phyloP scores from a whole-genome alignment of 92 coral and sea anemone species.

The Desmophyllum pertusum region DNA sequence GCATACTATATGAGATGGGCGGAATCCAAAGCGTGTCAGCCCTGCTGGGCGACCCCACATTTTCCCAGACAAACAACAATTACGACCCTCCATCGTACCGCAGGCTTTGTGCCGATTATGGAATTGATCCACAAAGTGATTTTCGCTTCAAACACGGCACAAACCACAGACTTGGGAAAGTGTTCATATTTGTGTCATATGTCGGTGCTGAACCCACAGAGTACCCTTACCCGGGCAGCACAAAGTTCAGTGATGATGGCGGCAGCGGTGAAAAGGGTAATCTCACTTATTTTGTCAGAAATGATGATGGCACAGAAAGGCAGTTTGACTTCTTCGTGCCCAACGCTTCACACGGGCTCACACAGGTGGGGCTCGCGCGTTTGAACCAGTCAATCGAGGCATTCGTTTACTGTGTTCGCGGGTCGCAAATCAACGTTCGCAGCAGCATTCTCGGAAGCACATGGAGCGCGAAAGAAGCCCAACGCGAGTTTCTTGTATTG shows the following conservation, averaged over 20 bases:
- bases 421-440: slow-evolving; percentile 38
- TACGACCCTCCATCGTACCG: slow-evolving; percentile 12
- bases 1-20: slow-evolving; percentile 20
- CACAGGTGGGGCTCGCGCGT: slow-evolving; percentile 32
- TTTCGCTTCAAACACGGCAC: background rate
- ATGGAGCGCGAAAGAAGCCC: slow-evolving; percentile 27
- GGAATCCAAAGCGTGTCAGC: background rate
- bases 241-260: slow-evolving; percentile 30
- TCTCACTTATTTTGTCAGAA: background rate
- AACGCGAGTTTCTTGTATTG: background rate
- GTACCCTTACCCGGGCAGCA: background rate
- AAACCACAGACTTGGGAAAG: background rate
- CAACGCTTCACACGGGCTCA: slow-evolving; percentile 4
- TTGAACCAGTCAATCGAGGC: slow-evolving; percentile 49
- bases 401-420: slow-evolving; percentile 24
- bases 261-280: slow-evolving; percentile 18
- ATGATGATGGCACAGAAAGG: background rate
- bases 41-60: slow-evolving; percentile 25
- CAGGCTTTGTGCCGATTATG: slow-evolving; percentile 12
- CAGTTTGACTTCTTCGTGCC: slow-evolving; percentile 37
- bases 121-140: background rate
- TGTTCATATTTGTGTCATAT: background rate
- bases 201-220: background rate
- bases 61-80: slow-evolving; percentile 5
- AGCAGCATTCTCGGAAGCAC: slow-evolving; percentile 29